Conservation (phyloP, 2,888 invertebrate genomes). For the Leptopterna dolabrata region DNA sequence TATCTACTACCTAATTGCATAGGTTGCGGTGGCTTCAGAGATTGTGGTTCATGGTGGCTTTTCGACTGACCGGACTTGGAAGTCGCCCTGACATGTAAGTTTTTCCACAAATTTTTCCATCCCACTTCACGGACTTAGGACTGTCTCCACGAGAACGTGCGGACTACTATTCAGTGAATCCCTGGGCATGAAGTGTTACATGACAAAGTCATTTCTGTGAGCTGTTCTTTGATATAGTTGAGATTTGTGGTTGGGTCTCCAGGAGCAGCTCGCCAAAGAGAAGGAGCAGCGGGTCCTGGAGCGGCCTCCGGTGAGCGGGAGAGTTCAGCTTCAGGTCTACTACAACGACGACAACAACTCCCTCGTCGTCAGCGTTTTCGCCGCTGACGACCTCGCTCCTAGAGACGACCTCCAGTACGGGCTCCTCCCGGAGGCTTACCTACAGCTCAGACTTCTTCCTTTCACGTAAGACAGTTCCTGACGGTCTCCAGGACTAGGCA, state of each 20-base stretch:
- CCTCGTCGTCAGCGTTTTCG: constrained; percentile 85
- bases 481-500: no score
- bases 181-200: no score
- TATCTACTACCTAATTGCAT: no score
- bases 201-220: no score
- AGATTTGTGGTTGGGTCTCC: neutral
- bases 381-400: constrained; percentile 84
- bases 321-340: constrained; percentile 89
- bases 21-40: no score
- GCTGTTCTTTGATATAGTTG: neutral
- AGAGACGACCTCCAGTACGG: constrained; percentile 85
- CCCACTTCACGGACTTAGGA: no score
- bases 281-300: constrained; percentile 65
- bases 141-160: no score
- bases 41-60: no score
- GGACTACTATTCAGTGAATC: no score
- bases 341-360: constrained; percentile 87
- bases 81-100: no score
- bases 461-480: constrained; percentile 75
- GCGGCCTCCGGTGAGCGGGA: constrained; percentile 76
- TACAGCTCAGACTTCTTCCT: constrained; percentile 83
- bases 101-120: no score
- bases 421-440: constrained; percentile 84
- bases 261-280: constrained; percentile 83
- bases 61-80: no score